These are phyloP conservation scores for Rhopalosiphum padi DNA, from an alignment of 1,140 invertebrate genomes.

Conservation along the genomic window DNA sequence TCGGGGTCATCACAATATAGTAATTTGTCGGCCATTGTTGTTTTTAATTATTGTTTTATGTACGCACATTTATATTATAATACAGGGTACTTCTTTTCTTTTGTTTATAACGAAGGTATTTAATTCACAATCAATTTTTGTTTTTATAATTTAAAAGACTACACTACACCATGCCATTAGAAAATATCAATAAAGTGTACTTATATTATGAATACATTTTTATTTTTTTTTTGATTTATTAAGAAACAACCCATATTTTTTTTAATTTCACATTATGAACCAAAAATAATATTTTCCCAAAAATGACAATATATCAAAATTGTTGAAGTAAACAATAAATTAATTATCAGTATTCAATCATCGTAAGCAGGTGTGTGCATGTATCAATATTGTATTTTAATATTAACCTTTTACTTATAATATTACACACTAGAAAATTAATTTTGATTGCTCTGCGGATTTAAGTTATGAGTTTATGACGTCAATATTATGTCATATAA, in stretches of 20 bases:
- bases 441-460: no score
- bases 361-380: no score
- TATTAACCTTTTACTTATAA: no score
- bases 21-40: constrained; percentile 33
- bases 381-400: no score
- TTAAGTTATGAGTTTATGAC: no score
- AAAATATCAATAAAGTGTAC: neutral
- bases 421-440: no score
- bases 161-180: neutral
- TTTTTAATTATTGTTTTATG: constrained; percentile 15
- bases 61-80: neutral
- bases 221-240: neutral
- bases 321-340: no score
- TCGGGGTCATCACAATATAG: constrained; percentile 11
- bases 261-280: no score
- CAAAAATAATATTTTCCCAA: no score
- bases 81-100: neutral
- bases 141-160: neutral
- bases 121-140: neutral
- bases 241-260: neutral
- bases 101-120: neutral
- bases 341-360: no score
- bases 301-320: no score
- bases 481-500: no score
- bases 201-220: neutral